Evolutionary conservation across 2,888 invertebrate genomes (phyloP).

Genomic region (Aphelenchoides bicaudatus): DNA sequence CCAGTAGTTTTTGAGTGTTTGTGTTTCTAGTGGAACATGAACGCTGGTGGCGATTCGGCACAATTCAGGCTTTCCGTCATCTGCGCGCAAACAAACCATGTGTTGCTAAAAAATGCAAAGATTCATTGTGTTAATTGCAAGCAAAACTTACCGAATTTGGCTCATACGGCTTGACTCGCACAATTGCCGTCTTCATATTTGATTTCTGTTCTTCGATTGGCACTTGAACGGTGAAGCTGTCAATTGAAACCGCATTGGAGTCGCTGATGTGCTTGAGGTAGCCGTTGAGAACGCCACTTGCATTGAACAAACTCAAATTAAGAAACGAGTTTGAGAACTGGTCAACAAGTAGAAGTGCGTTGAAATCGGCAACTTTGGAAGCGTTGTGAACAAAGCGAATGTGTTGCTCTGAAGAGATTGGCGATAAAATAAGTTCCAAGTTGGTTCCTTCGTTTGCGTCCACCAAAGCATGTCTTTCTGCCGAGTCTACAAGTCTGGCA

Average conservation of each 20-base stretch:
- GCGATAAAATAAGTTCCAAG: slow-evolving; percentile 45
- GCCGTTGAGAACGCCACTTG: slow-evolving; percentile 27
- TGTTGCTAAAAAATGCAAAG: slow-evolving; percentile 16
- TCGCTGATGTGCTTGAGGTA: slow-evolving; percentile 35
- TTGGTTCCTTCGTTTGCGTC: slow-evolving; percentile 54
- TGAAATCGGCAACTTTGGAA: slow-evolving; percentile 48
- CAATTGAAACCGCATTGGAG: slow-evolving; percentile 40
- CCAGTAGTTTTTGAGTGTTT: slow-evolving; percentile 32
- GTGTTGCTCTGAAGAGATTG: not conserved
- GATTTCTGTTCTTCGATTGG: slow-evolving; percentile 31
- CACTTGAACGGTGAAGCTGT: slow-evolving; percentile 51
- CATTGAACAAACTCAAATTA: slow-evolving; percentile 52
- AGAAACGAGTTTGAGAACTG: slow-evolving; percentile 43
- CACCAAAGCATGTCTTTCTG: slow-evolving; percentile 49
- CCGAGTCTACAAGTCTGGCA: slow-evolving; percentile 48
- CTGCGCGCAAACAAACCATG: slow-evolving; percentile 43
- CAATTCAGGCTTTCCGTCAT: slow-evolving; percentile 41
- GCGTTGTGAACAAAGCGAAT: slow-evolving; percentile 54
- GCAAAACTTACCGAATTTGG: slow-evolving; percentile 10
- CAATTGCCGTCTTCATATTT: slow-evolving; percentile 21
- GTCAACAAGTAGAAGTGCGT: slow-evolving; percentile 50
- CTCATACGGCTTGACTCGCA: slow-evolving; percentile 37
- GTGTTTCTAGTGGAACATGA: slow-evolving; percentile 30
- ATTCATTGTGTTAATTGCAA: not conserved
- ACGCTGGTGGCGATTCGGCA: slow-evolving; percentile 45